A percentile compares a stretch with the other conserved stretches of the same genome.
Evolutionary conservation across 2,113 vertebrate species (phyloP).

Genomic region (Sebastes fasciatus): DNA sequence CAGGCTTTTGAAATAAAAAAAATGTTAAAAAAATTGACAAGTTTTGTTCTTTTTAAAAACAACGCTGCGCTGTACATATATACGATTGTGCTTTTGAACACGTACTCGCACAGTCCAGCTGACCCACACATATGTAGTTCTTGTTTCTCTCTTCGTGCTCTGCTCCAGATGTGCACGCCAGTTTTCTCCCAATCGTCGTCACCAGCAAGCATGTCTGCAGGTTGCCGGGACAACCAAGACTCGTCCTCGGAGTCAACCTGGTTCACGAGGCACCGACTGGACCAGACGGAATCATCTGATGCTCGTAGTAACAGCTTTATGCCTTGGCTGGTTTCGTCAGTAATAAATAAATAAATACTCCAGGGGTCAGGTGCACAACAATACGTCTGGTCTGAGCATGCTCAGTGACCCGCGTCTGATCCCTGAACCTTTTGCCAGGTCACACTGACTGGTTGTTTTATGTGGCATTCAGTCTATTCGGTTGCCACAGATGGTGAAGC

Average conservation of each 20-base stretch:
- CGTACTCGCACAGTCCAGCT: constrained; percentile 61
- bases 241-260: constrained; percentile 19
- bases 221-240: constrained; percentile 17
- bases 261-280: constrained; percentile 19
- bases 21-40: constrained; percentile 48
- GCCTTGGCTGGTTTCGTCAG: constrained; percentile 72
- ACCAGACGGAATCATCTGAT: constrained; percentile 46
- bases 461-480: constrained; percentile 90
- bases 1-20: constrained; percentile 47
- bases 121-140: constrained; percentile 21
- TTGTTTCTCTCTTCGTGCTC: not conserved
- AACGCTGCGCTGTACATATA: constrained; percentile 29
- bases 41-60: constrained; percentile 62
- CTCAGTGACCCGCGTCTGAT: constrained; percentile 62
- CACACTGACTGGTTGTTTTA: constrained; percentile 16
- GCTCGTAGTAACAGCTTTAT: constrained; percentile 66
- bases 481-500: constrained; percentile 99
- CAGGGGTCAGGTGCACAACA: constrained; percentile 61
- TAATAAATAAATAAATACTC: constrained; percentile 85
- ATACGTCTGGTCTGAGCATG: constrained; percentile 52
- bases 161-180: constrained; percentile 11
- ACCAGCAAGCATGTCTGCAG: not conserved
- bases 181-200: not conserved
- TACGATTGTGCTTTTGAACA: constrained; percentile 71
- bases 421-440: constrained; percentile 65